Base-by-base conservation (phyloP, 2,888 invertebrate species). In the Perdita meconis region DNA sequence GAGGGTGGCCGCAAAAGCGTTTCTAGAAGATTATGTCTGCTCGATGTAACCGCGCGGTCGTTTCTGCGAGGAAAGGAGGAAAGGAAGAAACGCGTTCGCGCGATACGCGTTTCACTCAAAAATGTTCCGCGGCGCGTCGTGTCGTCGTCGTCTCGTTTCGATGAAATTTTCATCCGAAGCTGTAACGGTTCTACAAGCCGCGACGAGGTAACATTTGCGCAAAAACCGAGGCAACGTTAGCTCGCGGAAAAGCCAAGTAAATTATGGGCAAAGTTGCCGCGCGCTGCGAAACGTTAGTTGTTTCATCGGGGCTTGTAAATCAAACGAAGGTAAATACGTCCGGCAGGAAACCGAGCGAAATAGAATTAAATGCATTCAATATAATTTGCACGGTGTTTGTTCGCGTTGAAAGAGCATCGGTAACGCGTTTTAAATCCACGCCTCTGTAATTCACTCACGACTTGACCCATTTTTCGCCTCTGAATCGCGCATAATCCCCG, bases 251-350 rank as follows among this genome's bases (percentile, higher is more conserved):
- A 53, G 24, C 30, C 40, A 26, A 53, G 13, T 26, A 60, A 68
- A 72, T 78, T 65, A 71, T 50, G 53, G 22, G 55, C 8, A 26
- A 71, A 68, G 36, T 66, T 59, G 38, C 34, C 19, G 3, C 19
- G 3, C 1, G 19, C 3, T 16, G 19, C 10, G n/a, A 19, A 38
- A 34, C 38, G 53, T 22, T 13, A 47, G 10, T 44, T 22, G 59
- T 59, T 60, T 26, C 57, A 22, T 57, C 34, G 16, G n/a, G 12
- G 50, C 67, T 67, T 64, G 59, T 55, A 57, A 69, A 80, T 77
- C 57, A 73, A 69, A 66, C 68, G 8, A 44, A 19, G 50, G 26
- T 66, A 71, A 75, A 81, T 42, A 40, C 60, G 55, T 64, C 42
- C 42, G 34, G 59, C 38, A 13, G 22, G 16, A 53, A 70, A 38